Evolutionary conservation across 2,113 vertebrate species (phyloP), one percentile per base, ranked within the genome.

Genomic region (Carassius gibelio): DNA sequence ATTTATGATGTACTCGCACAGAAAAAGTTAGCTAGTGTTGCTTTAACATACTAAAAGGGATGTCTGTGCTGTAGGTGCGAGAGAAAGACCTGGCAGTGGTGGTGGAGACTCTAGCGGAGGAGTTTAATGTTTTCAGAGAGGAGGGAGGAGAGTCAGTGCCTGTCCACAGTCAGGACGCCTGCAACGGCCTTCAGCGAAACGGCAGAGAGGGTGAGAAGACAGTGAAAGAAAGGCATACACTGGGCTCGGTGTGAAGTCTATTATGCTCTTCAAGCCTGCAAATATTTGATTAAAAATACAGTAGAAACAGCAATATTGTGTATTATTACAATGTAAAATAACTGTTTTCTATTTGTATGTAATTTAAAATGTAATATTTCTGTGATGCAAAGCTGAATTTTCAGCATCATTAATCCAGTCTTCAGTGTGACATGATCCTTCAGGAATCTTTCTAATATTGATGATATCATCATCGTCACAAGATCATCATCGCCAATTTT

Each of bases 61-160:
- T 82, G 17, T 82, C 21, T 55, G 64, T 50, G 64, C 38, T 57
- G 17, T 55, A 99, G 98, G 97, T 99, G 59, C 95, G 95, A 82
- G 98, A 99, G 90, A 95, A 96, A 77, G 98, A 99, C 90, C 93
- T 99, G 83, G 94, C 97, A 0, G 93, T 97, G 42, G 98, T 99
- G 80, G 93, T 98, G 88, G 93, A 94, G 88, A 99, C 98, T 0
- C 93, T 99, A 87, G 94, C 95, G 0, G 96, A 94, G 69, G 98
- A 99, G 90, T 98, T 99, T 0, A 95, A 94, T 62, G 99, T 99
- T 91, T 99, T 96, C 93, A 95, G 82, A 59, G 98, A 99, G 91
- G 96, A 95, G 86, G 92, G 93, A 0, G 97, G 98, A 10, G 97
- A 99, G 89, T 94, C 96, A 0, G 88, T 97, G 48, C 95, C 96